Evolutionary conservation across 2,888 invertebrate genomes (phyloP).

Genomic region (Drosophila ezoana): DNA sequence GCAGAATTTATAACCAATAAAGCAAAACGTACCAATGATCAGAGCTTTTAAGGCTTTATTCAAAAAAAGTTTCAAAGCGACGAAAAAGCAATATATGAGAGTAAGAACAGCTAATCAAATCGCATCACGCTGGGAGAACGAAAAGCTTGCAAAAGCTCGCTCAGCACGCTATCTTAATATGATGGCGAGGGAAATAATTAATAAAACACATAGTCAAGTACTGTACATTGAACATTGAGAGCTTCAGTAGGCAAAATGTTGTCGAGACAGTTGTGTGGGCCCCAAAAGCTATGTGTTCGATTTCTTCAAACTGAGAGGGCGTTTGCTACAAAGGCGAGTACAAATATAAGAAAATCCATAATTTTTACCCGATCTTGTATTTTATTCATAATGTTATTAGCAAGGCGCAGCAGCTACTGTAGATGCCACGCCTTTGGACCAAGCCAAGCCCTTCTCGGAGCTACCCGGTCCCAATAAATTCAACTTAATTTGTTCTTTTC

Average conservation of each 20-base stretch:
- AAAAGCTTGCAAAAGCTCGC: slow-evolving; percentile 66
- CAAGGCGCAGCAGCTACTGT: slow-evolving; percentile 13
- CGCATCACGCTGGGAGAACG: slow-evolving; percentile 26
- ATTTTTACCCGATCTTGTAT: background rate
- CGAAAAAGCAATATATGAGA: slow-evolving; percentile 10
- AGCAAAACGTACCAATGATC: background rate
- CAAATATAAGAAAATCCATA: background rate
- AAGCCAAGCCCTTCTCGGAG: slow-evolving; percentile 71
- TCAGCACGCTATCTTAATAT: slow-evolving; percentile 9
- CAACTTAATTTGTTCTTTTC: slow-evolving; percentile 61
- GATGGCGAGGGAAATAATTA: slow-evolving; percentile 22
- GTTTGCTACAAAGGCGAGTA: slow-evolving; percentile 31
- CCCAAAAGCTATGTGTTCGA: slow-evolving; percentile 25
- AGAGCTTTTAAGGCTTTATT: slow-evolving; percentile 6
- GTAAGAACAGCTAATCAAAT: slow-evolving; percentile 25
- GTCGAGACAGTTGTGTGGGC: slow-evolving; percentile 39
- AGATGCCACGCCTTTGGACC: slow-evolving; percentile 38
- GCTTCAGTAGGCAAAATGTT: slow-evolving; percentile 67
- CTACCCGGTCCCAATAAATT: slow-evolving; percentile 78
- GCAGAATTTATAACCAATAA: too few relatives aligned
- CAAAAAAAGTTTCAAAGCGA: slow-evolving; percentile 16
- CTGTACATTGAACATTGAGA: background rate
- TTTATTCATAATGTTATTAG: background rate
- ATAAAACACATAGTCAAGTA: slow-evolving; percentile 10
- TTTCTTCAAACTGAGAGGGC: slow-evolving; percentile 24